Base-by-base conservation (phyloP, 2,888 invertebrate species). In the Cordylochernes scorpioides region DNA sequence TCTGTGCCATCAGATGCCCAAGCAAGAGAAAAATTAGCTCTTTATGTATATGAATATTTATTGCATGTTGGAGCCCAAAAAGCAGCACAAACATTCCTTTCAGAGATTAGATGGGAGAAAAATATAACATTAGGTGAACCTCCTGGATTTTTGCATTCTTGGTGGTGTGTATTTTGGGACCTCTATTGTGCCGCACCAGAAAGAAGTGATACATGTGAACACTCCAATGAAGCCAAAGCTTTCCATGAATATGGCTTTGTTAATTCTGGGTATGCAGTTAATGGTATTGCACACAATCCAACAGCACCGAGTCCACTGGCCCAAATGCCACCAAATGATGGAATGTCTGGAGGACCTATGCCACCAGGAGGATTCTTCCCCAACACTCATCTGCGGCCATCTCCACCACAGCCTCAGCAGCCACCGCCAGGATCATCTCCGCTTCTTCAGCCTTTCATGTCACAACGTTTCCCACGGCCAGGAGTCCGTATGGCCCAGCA, bases 101-200 rank as follows among this genome's bases (percentile, higher is more conserved):
- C 86, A 40, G 94, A 97, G 65, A 71, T 73, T 50, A 52, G 45
- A n/a, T n/a, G n/a, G n/a, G n/a, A n/a, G n/a, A n/a, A n/a, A n/a
- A n/a, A n/a, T n/a, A n/a, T 91, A 60, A 86, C 88, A 47, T 63
- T 91, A 48, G 86, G 88, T 27, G 94, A 94, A 57, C 86, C 88
- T 44, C 94, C 94, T 41, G 94, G 94, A 54, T 86, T 97, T 62
- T 63, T 97, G 46, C 86, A 91, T 58, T 88, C 91, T 33, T 97
- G 97, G 97, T 94, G 88, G 88, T 84, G 86, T n/a, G n/a, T n/a
- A n/a, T n/a, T n/a, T n/a, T 97, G 94, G 94, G 97, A 97, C 62
- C 63, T 97, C 46, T 97, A 97, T 57, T 91, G 91, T 61, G 94
- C 94, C 43, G 94, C 97, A 48, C 94, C 97, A 21, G 97, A 97